A percentile compares a stretch with the other conserved stretches of the same genome.
phyloP scores from a whole-genome alignment of 2,113 vertebrate species.

The Hippocampus guttulatus region DNA sequence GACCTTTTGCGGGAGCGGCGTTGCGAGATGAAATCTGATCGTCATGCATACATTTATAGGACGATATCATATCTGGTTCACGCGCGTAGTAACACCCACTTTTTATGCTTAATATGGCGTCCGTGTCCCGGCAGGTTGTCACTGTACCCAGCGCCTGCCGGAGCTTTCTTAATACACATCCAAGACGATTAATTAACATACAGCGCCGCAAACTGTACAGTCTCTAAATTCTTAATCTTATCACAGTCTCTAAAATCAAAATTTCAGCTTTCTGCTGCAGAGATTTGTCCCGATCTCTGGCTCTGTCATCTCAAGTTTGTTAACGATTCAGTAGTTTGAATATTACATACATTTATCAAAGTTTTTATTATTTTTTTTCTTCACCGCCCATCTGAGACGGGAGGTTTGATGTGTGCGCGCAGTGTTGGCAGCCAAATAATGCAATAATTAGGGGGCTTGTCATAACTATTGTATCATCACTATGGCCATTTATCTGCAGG shows the following conservation, averaged over 20 bases:
- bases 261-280: slow-evolving; percentile 27
- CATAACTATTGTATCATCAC: background rate
- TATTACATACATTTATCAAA: slow-evolving; percentile 52
- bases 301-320: slow-evolving; percentile 44
- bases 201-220: background rate
- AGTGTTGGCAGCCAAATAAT: background rate
- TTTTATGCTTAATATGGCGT: slow-evolving; percentile 19
- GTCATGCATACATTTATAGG: background rate
- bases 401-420: slow-evolving; percentile 24
- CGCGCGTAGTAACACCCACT: slow-evolving; percentile 13
- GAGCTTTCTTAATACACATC: slow-evolving; percentile 13
- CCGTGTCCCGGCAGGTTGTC: slow-evolving; percentile 28
- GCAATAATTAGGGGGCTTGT: background rate
- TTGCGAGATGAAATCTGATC: slow-evolving; percentile 1
- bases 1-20: slow-evolving; percentile 57
- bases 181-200: background rate
- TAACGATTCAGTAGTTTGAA: slow-evolving; percentile 46
- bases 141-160: slow-evolving; percentile 5
- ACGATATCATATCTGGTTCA: background rate
- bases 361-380: slow-evolving; percentile 19
- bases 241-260: slow-evolving; percentile 17
- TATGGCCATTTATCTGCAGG: background rate
- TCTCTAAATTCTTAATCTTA: background rate
- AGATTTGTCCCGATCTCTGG: slow-evolving; percentile 13
- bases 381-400: background rate